Evolutionary conservation across 2,888 invertebrate genomes (phyloP).

Genomic region (Pachymerium ferrugineum): DNA sequence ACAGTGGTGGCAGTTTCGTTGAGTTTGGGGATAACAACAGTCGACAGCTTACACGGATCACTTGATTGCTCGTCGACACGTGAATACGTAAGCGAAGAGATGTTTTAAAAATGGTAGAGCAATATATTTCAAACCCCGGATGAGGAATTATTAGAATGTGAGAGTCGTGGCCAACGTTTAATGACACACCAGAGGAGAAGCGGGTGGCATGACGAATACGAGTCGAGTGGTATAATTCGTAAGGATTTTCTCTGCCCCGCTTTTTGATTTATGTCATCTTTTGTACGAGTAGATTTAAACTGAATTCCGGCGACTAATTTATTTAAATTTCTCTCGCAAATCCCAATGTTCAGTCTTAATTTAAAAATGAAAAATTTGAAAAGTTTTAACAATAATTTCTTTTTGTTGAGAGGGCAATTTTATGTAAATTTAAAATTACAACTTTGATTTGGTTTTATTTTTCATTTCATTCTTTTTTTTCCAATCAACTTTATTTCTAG

Average conservation of each 20-base stretch:
- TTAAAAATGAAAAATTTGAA: background rate
- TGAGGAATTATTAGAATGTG: background rate
- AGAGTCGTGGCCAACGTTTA: background rate
- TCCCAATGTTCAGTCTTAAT: conserved; percentile 6
- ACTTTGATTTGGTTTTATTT: background rate
- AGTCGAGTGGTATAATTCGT: background rate
- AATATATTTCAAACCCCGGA: background rate
- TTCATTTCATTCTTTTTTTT: background rate
- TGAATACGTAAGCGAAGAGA: background rate
- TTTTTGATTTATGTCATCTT: conserved; percentile 12
- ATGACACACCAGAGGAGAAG: background rate
- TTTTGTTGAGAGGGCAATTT: too few relatives aligned
- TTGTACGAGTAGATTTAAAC: background rate
- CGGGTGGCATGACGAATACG: background rate
- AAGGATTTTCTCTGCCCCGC: background rate
- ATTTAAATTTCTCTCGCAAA: conserved; percentile 7
- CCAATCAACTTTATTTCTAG: background rate
- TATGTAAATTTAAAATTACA: too few relatives aligned
- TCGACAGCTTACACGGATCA: conserved; percentile 19
- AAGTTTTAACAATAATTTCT: too few relatives aligned
- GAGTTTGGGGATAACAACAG: background rate
- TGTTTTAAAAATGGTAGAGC: background rate
- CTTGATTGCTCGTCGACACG: conserved; percentile 7
- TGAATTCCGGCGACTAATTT: conserved; percentile 15
- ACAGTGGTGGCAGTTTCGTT: background rate